Evolutionary conservation across 1,140 invertebrate genomes (phyloP).

Genomic region (Tetranychus cinnabarinus): DNA sequence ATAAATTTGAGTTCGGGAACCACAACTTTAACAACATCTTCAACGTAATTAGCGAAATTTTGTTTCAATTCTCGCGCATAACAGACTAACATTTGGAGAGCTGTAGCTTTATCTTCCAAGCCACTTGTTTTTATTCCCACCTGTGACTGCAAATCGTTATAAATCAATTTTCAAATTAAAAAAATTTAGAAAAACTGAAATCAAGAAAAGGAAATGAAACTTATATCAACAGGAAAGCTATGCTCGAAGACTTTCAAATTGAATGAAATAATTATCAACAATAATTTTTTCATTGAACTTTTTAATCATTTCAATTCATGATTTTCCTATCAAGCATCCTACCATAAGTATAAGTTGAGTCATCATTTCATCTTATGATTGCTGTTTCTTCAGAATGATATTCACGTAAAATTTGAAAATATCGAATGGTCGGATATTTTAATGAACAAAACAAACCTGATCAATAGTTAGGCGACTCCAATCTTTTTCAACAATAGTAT

Average conservation of each 20-base stretch:
- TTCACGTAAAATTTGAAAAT: too few species aligned
- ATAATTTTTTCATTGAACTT: too few species aligned
- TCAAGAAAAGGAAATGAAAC: not conserved
- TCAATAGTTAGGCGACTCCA: slow-evolving; percentile 34
- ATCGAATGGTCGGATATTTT: too few species aligned
- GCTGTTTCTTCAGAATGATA: too few species aligned
- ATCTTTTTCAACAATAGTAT: slow-evolving; percentile 59
- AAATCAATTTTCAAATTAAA: not conserved
- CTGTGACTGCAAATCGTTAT: slow-evolving; percentile 22
- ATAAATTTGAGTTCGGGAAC: slow-evolving; percentile 94
- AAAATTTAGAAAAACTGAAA: not conserved
- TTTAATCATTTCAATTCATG: too few species aligned
- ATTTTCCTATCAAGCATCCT: too few species aligned
- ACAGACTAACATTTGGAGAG: slow-evolving; percentile 96
- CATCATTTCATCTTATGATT: too few species aligned
- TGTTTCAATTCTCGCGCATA: slow-evolving; percentile 93
- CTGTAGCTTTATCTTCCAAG: slow-evolving; percentile 93
- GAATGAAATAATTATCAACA: too few species aligned
- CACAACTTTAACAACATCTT: slow-evolving; percentile 81
- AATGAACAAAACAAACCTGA: slow-evolving; percentile 7
- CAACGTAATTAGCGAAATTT: slow-evolving; percentile 77
- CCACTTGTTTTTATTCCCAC: slow-evolving; percentile 37
- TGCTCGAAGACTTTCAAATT: too few species aligned
- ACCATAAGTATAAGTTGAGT: too few species aligned
- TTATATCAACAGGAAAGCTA: too few species aligned